These are phyloP conservation scores for Leptinotarsa defecta DNA, from an alignment of 1,140 invertebrate species.

Conservation along the genomic window DNA sequence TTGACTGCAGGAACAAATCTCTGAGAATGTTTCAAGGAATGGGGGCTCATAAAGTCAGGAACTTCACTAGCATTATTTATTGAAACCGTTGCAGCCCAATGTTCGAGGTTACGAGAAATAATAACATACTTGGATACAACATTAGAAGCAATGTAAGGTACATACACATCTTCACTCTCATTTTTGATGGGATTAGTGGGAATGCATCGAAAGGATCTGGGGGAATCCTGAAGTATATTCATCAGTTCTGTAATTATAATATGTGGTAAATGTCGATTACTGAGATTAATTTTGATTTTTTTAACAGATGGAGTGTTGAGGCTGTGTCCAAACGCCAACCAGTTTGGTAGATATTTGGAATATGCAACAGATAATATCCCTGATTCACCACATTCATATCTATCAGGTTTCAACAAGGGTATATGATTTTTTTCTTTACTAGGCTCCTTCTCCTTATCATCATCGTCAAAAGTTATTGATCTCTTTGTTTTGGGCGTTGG, in stretches of 20 bases:
- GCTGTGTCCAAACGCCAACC: slow-evolving; percentile 66
- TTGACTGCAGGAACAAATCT: slow-evolving; percentile 62
- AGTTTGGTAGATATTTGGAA: slow-evolving; percentile 60
- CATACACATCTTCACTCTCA: slow-evolving; percentile 54
- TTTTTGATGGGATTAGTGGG: slow-evolving; percentile 37
- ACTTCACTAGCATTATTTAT: slow-evolving; percentile 46
- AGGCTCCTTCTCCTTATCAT: slow-evolving; percentile 37
- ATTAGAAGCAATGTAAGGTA: slow-evolving; percentile 59
- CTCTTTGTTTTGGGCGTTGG: slow-evolving; percentile 39
- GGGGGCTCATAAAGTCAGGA: slow-evolving; percentile 56
- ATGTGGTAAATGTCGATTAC: slow-evolving; percentile 59
- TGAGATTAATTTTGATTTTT: slow-evolving; percentile 59
- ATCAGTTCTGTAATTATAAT: slow-evolving; percentile 64
- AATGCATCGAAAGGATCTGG: slow-evolving; percentile 54
- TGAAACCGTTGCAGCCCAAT: slow-evolving; percentile 63
- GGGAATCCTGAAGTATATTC: slow-evolving; percentile 57
- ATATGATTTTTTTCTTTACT: slow-evolving; percentile 25
- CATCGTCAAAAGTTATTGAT: slow-evolving; percentile 42
- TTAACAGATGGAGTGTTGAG: slow-evolving; percentile 63
- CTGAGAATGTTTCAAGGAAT: slow-evolving; percentile 62
- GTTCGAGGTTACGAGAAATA: slow-evolving; percentile 67
- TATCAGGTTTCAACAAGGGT: slow-evolving; percentile 36
- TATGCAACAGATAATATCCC: slow-evolving; percentile 62
- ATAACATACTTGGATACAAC: slow-evolving; percentile 60
- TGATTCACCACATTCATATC: slow-evolving; percentile 47